A percentile compares a stretch with the other conserved stretches of the same genome.
These are phyloP conservation scores for Rhinogobius similis DNA, from an alignment of 2,113 vertebrate genomes.

Conservation along the genomic window DNA sequence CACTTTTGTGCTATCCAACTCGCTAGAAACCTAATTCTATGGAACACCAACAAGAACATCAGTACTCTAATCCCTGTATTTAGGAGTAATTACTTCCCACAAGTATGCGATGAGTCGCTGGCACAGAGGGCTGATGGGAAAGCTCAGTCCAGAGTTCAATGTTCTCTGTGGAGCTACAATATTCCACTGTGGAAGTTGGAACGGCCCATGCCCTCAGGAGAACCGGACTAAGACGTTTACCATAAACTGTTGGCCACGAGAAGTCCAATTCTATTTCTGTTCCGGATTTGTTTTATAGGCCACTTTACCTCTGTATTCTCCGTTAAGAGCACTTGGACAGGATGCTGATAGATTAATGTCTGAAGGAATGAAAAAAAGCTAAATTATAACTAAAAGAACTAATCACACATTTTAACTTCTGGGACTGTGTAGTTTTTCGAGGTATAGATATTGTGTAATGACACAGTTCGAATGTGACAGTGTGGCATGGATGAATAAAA, in stretches of 20 bases:
- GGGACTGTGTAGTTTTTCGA: too few relatives aligned
- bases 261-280: constrained; percentile 36
- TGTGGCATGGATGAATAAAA: too few relatives aligned
- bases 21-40: neutral
- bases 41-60: neutral
- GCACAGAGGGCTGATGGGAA: constrained; percentile 27
- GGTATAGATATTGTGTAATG: too few relatives aligned
- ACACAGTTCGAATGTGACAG: too few relatives aligned
- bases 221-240: constrained; percentile 38
- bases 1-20: too few relatives aligned
- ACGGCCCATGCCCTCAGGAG: constrained; percentile 24
- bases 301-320: constrained; percentile 31
- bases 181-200: constrained; percentile 39
- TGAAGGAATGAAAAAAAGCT: too few relatives aligned
- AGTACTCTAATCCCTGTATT: constrained; percentile 17
- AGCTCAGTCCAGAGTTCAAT: constrained; percentile 4
- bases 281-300: constrained; percentile 43
- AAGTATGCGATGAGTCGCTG: constrained; percentile 44
- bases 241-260: constrained; percentile 39
- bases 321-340: constrained; percentile 11
- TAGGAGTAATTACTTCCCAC: constrained; percentile 51
- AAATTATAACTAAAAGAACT: too few relatives aligned
- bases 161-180: constrained; percentile 17
- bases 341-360: neutral
- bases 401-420: too few relatives aligned